Evolutionary conservation across 2,888 invertebrate species (phyloP), one percentile per base, ranked within the genome.

Genomic region (Gastracanthus pulcherrimus): DNA sequence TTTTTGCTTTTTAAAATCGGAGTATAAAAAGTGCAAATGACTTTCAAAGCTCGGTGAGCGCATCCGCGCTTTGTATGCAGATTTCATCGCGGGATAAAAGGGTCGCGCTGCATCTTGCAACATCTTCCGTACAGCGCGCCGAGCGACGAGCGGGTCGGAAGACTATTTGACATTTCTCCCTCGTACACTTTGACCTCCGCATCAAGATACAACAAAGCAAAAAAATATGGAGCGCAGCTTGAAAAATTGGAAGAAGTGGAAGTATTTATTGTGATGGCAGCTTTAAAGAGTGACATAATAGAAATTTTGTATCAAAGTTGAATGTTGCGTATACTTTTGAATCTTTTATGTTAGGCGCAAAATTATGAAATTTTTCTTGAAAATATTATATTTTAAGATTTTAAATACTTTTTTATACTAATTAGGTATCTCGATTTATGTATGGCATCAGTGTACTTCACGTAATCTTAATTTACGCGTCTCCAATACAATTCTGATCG

Each of bases 61-160:
- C 51, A 23, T 70, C 51, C 51, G 70, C 51, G 48, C 51, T 70
- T 70, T 70, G 70, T 70, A 70, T 70, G 70, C 34, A 51, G 51
- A 70, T 70, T 70, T n/a, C 3, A 34, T n/a, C 41, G 13, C 67
- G 48, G 26, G 70, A 70, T 70, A 36, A 70, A 45, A 67, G 6
- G 45, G 45, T 67, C 19, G 34, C 34, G 70, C 19, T 19, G 48
- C 70, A 70, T 51, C 70, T 70, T 70, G 70, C 70, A 36, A 70
- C 48, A 70, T 34, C 51, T 70, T 70, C 34, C 48, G 66, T 34
- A 29, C 29, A 1, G 34, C 34, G 29, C 34, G 13, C n/a, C n/a
- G 29, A 29, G 62, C 34, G 41, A 26, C 26, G 41, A 26, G 26
- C 29, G 45, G 13, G 6, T 67, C 16, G 34, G 16, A 41, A 67